Base-by-base conservation (phyloP, 1,140 invertebrate species). In the Polypedilum pembai region DNA sequence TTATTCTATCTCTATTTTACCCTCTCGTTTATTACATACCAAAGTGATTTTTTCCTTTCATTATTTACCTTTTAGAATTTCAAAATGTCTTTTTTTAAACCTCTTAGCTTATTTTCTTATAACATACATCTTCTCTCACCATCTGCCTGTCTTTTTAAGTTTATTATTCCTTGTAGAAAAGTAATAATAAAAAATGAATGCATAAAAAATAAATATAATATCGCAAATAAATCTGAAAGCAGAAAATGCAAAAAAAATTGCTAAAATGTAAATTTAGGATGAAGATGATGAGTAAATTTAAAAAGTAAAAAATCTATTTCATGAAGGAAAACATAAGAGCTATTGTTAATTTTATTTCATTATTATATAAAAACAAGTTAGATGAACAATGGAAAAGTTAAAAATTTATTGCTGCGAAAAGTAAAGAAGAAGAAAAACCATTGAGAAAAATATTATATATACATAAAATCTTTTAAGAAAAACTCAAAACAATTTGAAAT, bases 291-390 rank as follows among this genome's bases (percentile, higher is more conserved):
- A 74, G 8, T 15, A 74, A 24, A 56, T 18, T 56, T 10, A 15
- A 40, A 20, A 15, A 15, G 7, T 21, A 45, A 69, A 69, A 75
- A 33, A 75, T 63, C 24, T 41, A 75, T 20, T 17, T 40, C 18
- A 66, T 63, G 10, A 74, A 63, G 17, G 33, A 74, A 40, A 21
- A 75, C 12, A 75, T 69, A 41, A 73, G 40, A 45, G 56, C 41
- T 74, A 74, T 63, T 74, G 65, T 69, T 69, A 69, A 18, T 69
- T 69, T 69, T 21, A 63, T 56, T 56, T 40, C 41, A 74, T 41
- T 56, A 74, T 56, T 56, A 56, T 56, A 56, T 56, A 56, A 56
- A 56, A 56, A 33, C 17, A 40, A 56, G 21, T 56, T 33, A 74
- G 45, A 56, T 41, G 21, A 74, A 65, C 8, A 33, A 45, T 69